Evolutionary conservation across 2,888 invertebrate species (phyloP).

Genomic region (Acleris emargana): DNA sequence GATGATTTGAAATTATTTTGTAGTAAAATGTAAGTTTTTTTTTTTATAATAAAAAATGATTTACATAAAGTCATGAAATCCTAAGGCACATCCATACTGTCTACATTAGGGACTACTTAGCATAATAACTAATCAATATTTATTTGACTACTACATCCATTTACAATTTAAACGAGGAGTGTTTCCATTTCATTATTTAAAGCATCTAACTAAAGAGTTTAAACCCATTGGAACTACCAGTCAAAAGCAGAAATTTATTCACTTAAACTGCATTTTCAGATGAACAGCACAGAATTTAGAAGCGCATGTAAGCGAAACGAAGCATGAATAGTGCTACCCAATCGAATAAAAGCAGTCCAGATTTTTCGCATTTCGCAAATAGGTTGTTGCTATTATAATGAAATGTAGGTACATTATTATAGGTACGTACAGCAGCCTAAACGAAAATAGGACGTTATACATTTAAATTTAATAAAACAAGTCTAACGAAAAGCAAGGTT

Average conservation of each 20-base stretch:
- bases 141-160: neutral
- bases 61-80: too few relatives aligned
- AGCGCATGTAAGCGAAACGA: slow-evolving; percentile 22
- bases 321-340: slow-evolving; percentile 24
- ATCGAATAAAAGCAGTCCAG: slow-evolving; percentile 13
- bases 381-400: slow-evolving; percentile 10
- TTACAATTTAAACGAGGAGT: neutral
- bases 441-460: too few relatives aligned
- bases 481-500: too few relatives aligned
- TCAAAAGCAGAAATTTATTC: slow-evolving; percentile 16
- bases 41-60: too few relatives aligned
- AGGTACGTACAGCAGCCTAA: too few relatives aligned
- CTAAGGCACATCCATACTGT: too few relatives aligned
- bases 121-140: neutral
- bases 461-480: too few relatives aligned
- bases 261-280: slow-evolving; percentile 15
- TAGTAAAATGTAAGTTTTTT: too few relatives aligned
- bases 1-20: too few relatives aligned
- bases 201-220: neutral
- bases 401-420: neutral
- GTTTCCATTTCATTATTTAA: neutral
- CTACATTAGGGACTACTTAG: too few relatives aligned
- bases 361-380: slow-evolving; percentile 12
- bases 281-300: slow-evolving; percentile 22
- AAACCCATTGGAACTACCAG: neutral